Base-by-base conservation (phyloP, 53 echinoderm and acorn worm genomes). In the Luidia sarsii region DNA sequence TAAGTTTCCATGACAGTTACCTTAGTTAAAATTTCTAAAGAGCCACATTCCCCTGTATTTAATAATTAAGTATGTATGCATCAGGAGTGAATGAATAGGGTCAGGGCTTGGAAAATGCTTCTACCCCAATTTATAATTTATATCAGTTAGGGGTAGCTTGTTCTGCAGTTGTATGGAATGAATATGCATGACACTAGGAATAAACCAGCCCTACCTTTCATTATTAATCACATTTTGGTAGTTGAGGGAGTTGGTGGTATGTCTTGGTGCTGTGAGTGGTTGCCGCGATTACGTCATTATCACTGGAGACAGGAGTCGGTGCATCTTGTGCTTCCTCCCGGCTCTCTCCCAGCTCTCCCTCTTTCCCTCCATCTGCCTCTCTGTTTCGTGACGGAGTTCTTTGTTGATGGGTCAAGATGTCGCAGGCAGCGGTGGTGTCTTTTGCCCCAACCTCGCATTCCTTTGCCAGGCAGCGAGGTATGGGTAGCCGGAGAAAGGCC, bases 61-160 rank as follows among this genome's bases (percentile, higher is more conserved):
- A n/a, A n/a, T n/a, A n/a, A n/a, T n/a, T n/a, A n/a, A n/a, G n/a
- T n/a, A n/a, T n/a, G n/a, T n/a, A n/a, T n/a, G n/a, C n/a, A n/a
- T n/a, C n/a, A n/a, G n/a, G n/a, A n/a, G n/a, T n/a, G n/a, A n/a
- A n/a, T n/a, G n/a, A n/a, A n/a, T n/a, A n/a, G n/a, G n/a, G n/a
- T n/a, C n/a, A n/a, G n/a, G n/a, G n/a, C n/a, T n/a, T n/a, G n/a
- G n/a, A n/a, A n/a, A n/a, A n/a, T n/a, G n/a, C n/a, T n/a, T n/a
- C n/a, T n/a, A 70, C 50, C n/a, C 19, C 19, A 50, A 51, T 70
- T 7, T 50, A 70, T 70, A 70, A 70, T 70, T 70, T 7, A 70
- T 70, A 25, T 33, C 4, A 27, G 24, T 1, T 41, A 4, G 14
- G 5, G 16, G 5, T 33, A 14, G 3, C 3, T 0, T 32, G 33